Evolutionary conservation across 2,797 vertebrate genomes (phyloP).

Genomic region (Saxicola maurus): DNA sequence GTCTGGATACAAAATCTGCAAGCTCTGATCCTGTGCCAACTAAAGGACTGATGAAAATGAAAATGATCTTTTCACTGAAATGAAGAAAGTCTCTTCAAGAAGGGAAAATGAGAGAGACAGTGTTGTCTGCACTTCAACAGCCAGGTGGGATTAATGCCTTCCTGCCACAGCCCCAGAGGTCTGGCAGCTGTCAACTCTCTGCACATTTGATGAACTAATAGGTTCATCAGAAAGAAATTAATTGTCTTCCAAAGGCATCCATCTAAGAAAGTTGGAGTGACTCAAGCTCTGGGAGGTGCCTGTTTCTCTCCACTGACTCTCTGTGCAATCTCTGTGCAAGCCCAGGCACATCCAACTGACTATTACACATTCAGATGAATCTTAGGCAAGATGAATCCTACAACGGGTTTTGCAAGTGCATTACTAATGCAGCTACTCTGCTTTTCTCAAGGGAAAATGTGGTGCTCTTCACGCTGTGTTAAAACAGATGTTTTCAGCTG

Average conservation of each 20-base stretch:
- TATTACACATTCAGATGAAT: constrained; percentile 22
- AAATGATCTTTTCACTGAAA: not conserved
- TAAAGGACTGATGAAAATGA: not conserved
- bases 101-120: not conserved
- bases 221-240: not conserved
- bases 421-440: constrained; percentile 12
- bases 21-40: not conserved
- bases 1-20: not conserved
- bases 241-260: not conserved
- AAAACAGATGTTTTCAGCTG: not conserved
- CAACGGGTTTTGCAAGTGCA: constrained; percentile 47
- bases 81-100: not conserved
- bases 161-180: not conserved
- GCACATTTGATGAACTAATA: not conserved
- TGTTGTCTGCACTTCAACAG: not conserved
- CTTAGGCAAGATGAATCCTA: constrained; percentile 27
- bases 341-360: not conserved
- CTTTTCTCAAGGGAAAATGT: constrained; percentile 47
- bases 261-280: not conserved
- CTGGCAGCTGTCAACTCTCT: not conserved
- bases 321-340: not conserved
- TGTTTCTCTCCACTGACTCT: not conserved
- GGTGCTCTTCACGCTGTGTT: not conserved
- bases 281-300: constrained; percentile 18
- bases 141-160: not conserved